A percentile compares a stretch with the other conserved stretches of the same genome.
These are phyloP conservation scores for Cantharis nigra DNA, from an alignment of 2,888 invertebrate species.

Conservation along the genomic window DNA sequence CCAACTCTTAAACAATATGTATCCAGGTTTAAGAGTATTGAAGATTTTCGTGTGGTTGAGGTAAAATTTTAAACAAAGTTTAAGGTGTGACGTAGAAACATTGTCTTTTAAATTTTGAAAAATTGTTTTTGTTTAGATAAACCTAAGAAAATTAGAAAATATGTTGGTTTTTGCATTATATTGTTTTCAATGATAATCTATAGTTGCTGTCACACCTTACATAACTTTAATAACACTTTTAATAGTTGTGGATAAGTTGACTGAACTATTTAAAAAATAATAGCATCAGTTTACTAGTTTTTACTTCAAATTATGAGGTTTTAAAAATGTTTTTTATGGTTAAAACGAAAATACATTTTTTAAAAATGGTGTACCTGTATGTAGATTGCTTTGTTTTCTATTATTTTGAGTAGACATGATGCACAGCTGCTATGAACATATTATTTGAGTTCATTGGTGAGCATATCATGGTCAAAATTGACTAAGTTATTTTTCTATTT, in stretches of 20 bases:
- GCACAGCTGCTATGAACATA: too few species aligned
- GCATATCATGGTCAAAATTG: too few species aligned
- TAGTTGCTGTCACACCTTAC: not conserved
- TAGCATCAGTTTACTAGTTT: not conserved
- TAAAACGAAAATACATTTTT: too few species aligned
- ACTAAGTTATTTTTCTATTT: not conserved
- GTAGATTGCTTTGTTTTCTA: too few species aligned
- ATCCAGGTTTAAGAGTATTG: constrained; percentile 81
- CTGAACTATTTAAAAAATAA: not conserved
- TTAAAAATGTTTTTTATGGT: too few species aligned
- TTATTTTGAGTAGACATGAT: too few species aligned
- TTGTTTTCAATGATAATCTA: not conserved
- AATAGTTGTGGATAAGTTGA: not conserved
- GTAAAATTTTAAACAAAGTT: constrained; percentile 51
- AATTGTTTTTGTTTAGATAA: not conserved
- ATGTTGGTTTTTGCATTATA: not conserved
- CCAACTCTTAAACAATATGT: constrained; percentile 73
- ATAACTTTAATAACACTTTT: too few species aligned
- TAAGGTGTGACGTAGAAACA: not conserved
- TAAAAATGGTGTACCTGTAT: too few species aligned
- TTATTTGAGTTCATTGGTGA: too few species aligned
- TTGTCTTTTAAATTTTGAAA: not conserved
- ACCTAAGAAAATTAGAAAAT: not conserved
- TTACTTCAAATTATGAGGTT: not conserved
- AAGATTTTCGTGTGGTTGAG: constrained; percentile 85